Evolutionary conservation across 2,888 invertebrate genomes (phyloP).

Genomic region (Lepas anatifera): DNA sequence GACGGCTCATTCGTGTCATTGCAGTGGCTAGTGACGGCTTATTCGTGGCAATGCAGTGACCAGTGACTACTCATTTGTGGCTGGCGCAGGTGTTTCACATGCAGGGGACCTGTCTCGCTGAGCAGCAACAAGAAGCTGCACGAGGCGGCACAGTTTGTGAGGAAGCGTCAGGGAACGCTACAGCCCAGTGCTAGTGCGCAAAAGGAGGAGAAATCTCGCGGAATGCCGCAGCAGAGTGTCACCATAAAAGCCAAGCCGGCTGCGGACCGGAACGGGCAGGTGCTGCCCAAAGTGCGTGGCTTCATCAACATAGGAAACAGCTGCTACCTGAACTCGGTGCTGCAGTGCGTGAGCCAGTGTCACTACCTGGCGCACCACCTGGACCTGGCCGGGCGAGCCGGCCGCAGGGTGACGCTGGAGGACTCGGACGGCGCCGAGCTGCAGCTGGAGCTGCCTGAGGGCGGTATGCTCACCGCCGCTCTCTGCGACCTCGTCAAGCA

Average conservation of each 20-base stretch:
- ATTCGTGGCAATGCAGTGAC: too few species aligned
- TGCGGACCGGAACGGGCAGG: not conserved
- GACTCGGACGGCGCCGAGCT: conserved; percentile 22
- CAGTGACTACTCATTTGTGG: too few species aligned
- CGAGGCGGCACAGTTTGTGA: conserved; percentile 51
- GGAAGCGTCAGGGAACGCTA: not conserved
- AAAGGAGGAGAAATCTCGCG: not conserved
- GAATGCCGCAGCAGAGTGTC: not conserved
- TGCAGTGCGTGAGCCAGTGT: conserved; percentile 83
- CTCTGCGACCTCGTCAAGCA: conserved; percentile 35
- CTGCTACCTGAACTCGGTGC: conserved; percentile 92
- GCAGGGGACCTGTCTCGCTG: conserved; percentile 50
- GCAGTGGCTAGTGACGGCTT: too few species aligned
- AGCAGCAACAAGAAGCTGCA: conserved; percentile 48
- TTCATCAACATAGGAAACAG: conserved; percentile 87
- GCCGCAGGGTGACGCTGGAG: not conserved
- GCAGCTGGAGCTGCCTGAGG: conserved; percentile 32
- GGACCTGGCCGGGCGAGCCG: not conserved
- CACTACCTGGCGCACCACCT: conserved; percentile 16
- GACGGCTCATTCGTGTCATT: too few species aligned
- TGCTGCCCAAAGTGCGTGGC: conserved; percentile 43
- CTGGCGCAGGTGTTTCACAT: conserved; percentile 60
- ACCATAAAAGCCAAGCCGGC: not conserved
- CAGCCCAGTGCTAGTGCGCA: not conserved
- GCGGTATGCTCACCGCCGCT: conserved; percentile 33